Evolutionary conservation across 1,140 invertebrate genomes (phyloP), one percentile per base, ranked within the genome.

Genomic region (Dendroctonus ponderosae): DNA sequence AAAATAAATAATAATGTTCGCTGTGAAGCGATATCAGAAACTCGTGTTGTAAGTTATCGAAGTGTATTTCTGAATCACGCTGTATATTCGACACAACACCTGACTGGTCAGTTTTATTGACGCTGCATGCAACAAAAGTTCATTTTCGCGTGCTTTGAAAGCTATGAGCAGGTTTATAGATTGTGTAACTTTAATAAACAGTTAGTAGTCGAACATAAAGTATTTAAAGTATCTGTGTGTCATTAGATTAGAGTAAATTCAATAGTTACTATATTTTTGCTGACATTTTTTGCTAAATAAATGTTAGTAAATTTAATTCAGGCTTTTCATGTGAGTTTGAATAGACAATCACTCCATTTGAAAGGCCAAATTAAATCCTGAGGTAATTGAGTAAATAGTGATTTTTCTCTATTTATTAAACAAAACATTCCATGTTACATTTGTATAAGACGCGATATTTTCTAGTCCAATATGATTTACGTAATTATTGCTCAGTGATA

Each of bases 201-300:
- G 43, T 62, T 59, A 60, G 72, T 72, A 74, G 72, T 68, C 61
- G 69, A 58, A 73, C 66, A 67, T 67, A 63, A 70, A 70, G 66
- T 72, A 72, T 72, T 74, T 71, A 69, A 73, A 69, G 57, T 54
- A 70, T 72, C 71, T 72, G 69, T 72, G 72, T 74, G 71, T 74
- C 60, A 67, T 66, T 72, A 74, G 71, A 68, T 56, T 68, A 69
- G 60, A 66, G 63, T 70, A 72, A 62, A 61, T 72, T 66, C 62
- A 69, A 68, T 72, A 72, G 69, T 60, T 57, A 66, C 65, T 67
- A 70, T 70, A 66, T 65, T 66, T 66, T 71, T 64, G 43, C 60
- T 61, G 51, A 42, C 62, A 44, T 49, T 68, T 63, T 66, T 66
- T 44, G 41, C 41, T 44, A 60, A 59, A 66, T 52, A 26, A 67